Conservation (phyloP, 2,113 vertebrate genomes). For the Guaruba guarouba region DNA sequence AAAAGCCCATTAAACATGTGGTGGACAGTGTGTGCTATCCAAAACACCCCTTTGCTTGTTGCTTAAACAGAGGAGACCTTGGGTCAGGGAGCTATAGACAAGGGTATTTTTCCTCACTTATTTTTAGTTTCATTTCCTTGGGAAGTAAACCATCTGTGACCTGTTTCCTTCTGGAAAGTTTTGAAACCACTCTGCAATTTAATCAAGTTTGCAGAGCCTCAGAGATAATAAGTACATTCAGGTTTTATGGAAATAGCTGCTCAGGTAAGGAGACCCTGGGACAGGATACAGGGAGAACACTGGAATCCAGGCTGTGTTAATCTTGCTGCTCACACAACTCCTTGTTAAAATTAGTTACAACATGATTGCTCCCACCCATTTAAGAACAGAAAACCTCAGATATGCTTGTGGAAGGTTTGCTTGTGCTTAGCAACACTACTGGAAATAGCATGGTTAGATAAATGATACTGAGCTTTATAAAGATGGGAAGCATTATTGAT, state of each 20-base stretch:
- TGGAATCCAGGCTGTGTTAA: not conserved
- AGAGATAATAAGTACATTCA: not conserved
- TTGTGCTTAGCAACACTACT: not conserved
- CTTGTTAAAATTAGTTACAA: not conserved
- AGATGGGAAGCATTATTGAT: not conserved
- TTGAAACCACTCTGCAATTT: not conserved
- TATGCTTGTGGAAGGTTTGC: not conserved
- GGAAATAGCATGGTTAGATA: not conserved
- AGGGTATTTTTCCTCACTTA: not conserved
- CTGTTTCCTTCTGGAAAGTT: not conserved
- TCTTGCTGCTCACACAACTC: not conserved
- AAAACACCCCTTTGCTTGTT: not conserved
- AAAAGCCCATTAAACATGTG: not conserved
- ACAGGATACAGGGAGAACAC: not conserved
- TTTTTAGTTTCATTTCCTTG: conserved; percentile 36
- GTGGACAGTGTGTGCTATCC: not conserved
- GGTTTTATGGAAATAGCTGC: not conserved
- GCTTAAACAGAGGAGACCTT: not conserved
- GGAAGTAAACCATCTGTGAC: not conserved
- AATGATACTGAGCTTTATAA: not conserved
- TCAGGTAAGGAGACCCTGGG: not conserved
- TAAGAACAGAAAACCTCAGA: not conserved
- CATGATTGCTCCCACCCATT: not conserved
- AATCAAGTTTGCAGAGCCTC: not conserved
- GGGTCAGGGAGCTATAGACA: not conserved